Base-by-base conservation (phyloP, 2,113 vertebrate species). In the Pan paniscus region DNA sequence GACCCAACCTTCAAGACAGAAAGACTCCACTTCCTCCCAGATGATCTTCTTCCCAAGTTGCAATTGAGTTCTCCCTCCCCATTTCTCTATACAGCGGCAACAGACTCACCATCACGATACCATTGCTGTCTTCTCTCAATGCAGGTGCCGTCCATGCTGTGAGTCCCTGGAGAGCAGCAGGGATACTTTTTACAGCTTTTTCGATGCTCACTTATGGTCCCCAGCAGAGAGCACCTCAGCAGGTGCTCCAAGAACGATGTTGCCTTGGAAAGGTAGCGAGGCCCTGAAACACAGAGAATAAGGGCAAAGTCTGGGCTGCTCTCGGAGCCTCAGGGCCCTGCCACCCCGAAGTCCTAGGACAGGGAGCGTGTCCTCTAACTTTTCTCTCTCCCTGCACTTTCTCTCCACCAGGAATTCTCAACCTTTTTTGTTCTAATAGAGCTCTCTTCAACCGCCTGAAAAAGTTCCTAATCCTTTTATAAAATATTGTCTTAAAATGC, bases 271-370 rank as follows among this genome's bases (percentile, higher is more conserved):
- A 73, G 4, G 1, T 0, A 27, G 70, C 16, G 0, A 25, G 46
- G 0, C 0, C 57, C 3, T 46, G 50, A 23, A n/a, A 22, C 30
- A 55, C 5, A 11, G 35, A 67, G n/a, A 7, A 43, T 5, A 46
- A 3, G 18, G 25, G 20, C 1, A 9, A 30, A n/a, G 5, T 12
- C n/a, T 55, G 32, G 38, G n/a, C 30, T 48, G 22, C 16, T 11
- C 1, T 0, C 7, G 20, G 46, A 12, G 43, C 16, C 40, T 18
- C 59, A 7, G 40, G 7, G 20, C 30, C 14, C 17, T 4, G 17
- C 14, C 6, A 11, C 23, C 16, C 4, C 7, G 1, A n/a, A 0
- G 18, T 2, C 50, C 50, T 20, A 23, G 13, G 17, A 2, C 18
- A 30, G 43, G 27, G 4, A n/a, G 40, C 0, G 6, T 13, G 3